Base-by-base conservation (phyloP, 2,113 vertebrate species). In the Callipepla californica region DNA sequence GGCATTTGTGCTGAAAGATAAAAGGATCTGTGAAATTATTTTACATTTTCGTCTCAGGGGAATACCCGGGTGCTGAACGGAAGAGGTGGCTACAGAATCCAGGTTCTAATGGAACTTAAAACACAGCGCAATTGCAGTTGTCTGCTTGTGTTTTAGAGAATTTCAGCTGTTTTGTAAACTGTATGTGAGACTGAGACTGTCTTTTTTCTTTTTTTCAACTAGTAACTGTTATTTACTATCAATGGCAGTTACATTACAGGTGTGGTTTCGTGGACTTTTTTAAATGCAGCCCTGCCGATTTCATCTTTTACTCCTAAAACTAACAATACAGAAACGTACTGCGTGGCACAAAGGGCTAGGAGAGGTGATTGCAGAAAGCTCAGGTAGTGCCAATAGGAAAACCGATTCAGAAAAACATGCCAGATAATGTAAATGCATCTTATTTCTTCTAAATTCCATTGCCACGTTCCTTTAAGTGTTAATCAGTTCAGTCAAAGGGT, bases 11-110 rank as follows among this genome's bases (percentile, higher is more conserved):
- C 79, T 91, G 84, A 80, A 90, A 89, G 84, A 96, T 92, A 95
- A 93, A 96, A 93, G 84, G 70, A 91, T 85, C 70, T 73, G 36
- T 68, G 91, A 89, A 96, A 94, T 96, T 82, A 85, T 70, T 92
- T 86, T 83, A 91, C 66, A 79, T 95, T 95, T 95, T 87, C 77
- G 66, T 36, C 91, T 90, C 79, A 62, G 89, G 82, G 93, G 86
- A 95, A 85, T 93, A 74, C 19, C 10, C 30, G 53, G 81, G 77
- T 94, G 62, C 62, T 81, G 85, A 95, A 95, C 2, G 69, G 65
- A 95, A 92, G 69, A 89, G 42, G 77, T 93, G 74, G 74, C 74
- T 89, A 85, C 47, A 92, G 42, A 92, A 85, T 85, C 70, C 79
- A 87, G 53, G 72, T 92, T 85, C 44, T 81, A 92, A 62, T 73